phyloP scores from a whole-genome alignment of 2,113 vertebrate genomes.

The zebrafish (Danio rerio) region DNA sequence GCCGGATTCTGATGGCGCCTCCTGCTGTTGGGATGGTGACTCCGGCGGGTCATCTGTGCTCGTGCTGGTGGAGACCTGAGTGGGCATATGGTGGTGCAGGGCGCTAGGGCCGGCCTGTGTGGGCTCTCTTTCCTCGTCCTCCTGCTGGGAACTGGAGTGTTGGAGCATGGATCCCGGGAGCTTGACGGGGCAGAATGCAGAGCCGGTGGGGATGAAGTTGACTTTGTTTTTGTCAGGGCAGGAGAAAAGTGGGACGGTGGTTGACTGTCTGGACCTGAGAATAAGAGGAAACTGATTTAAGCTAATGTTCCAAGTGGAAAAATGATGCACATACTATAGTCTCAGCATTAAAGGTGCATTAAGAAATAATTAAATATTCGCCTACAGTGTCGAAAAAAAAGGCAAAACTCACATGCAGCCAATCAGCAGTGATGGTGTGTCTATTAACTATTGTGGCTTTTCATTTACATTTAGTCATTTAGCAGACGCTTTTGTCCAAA shows the following conservation, averaged over 20 bases:
- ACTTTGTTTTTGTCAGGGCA: slow-evolving; percentile 99
- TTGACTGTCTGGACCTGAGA: slow-evolving; percentile 88
- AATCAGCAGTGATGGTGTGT: too few species aligned
- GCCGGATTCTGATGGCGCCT: slow-evolving; percentile 79
- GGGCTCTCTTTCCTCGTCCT: slow-evolving; percentile 79
- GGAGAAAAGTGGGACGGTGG: slow-evolving; percentile 91
- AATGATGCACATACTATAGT: neutral
- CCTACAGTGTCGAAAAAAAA: too few species aligned
- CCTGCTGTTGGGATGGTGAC: slow-evolving; percentile 72
- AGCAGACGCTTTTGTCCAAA: too few species aligned
- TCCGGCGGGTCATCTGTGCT: slow-evolving; percentile 83
- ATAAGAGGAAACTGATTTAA: slow-evolving; percentile 38
- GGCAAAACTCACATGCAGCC: too few species aligned
- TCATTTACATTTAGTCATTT: too few species aligned
- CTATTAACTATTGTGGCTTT: too few species aligned
- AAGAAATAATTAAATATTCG: too few species aligned
- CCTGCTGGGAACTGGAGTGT: slow-evolving; percentile 77
- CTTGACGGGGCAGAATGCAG: slow-evolving; percentile 96
- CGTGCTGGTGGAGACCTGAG: slow-evolving; percentile 90
- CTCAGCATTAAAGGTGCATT: neutral
- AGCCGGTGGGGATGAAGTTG: slow-evolving; percentile 98
- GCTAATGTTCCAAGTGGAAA: neutral
- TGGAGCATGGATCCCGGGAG: slow-evolving; percentile 84
- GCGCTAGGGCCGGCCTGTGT: slow-evolving; percentile 70
- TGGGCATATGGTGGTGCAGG: slow-evolving; percentile 76